Evolutionary conservation across 2,113 vertebrate species (phyloP), one percentile per base, ranked within the genome.

Genomic region (Myodes glareolus): DNA sequence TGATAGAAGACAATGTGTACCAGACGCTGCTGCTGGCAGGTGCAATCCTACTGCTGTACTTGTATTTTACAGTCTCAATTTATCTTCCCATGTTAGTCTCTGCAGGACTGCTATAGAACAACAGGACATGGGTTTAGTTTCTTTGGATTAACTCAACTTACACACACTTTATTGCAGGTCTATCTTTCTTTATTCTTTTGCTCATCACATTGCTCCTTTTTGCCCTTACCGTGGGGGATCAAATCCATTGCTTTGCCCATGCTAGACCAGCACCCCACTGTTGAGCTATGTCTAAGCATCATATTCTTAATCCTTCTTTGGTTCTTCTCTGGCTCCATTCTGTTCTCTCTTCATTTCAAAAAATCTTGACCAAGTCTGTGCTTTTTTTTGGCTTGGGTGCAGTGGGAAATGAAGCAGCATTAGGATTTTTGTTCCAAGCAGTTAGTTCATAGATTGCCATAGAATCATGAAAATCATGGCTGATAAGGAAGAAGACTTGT

Each of bases 1-100:
- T 52, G 92, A 92, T 67, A 92, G 93, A 73, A 90, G 50, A 82
- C 31, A 68, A 68, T 96, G 68, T 81, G 29, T 72, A 58, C 12
- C 63, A 90, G 94, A 39, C 8, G 17, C 88, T 80, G 27, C 94
- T 96, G 78, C 58, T 77, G 91, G 81, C 58, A 67, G 47, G 36
- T 52, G 50, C 1, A 39, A 65, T 88, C 58, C 88, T 8, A 2
- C 65, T 12, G 36, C 58, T 55, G 82, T 61, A 55, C 55, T 72
- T 91, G 52, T 39, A n/a, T 3, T 63, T n/a, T 39, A 31, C 11
- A 94, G 19, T 25, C 70, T 47, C 2, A 23, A 55, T 52, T 42
- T 61, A 29, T 73, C 86, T 92, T 76, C 80, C 21, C 42, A n/a
- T 75, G 27, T 70, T 65, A 61, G 17, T n/a, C 84, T 93, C 61